phyloP scores from a whole-genome alignment of 1,140 invertebrate genomes.

The Diabrotica virgifera region DNA sequence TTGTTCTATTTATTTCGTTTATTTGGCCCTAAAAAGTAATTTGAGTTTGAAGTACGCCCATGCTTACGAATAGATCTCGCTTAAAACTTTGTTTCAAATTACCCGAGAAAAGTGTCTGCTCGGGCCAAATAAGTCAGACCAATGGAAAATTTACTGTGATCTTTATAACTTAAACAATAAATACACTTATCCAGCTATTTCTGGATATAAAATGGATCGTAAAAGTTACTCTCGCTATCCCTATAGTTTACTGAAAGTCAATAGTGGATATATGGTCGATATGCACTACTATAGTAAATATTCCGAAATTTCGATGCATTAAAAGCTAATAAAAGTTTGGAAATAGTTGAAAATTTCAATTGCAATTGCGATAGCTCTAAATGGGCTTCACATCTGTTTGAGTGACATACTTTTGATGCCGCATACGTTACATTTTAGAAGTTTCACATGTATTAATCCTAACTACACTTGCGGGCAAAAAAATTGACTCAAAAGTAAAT shows the following conservation, averaged over 20 bases:
- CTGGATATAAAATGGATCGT: background rate
- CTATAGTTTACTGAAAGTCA: background rate
- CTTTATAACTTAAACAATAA: constrained; percentile 1
- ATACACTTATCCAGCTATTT: background rate
- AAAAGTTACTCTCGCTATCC: background rate
- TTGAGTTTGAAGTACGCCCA: background rate
- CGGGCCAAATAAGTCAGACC: background rate
- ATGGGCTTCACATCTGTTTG: no score
- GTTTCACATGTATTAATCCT: no score
- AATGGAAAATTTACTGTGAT: constrained; percentile 1
- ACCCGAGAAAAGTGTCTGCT: background rate
- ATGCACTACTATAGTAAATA: no score
- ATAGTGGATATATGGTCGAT: background rate
- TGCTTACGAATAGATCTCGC: background rate
- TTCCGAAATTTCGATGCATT: no score
- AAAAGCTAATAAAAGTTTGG: no score
- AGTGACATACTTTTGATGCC: no score
- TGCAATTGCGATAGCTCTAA: no score
- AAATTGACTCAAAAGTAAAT: no score
- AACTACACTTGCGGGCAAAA: no score
- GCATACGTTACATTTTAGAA: no score
- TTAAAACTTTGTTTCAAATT: background rate
- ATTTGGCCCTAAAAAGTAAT: background rate
- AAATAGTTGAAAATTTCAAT: no score
- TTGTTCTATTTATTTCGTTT: no score